Conservation (phyloP, 1,140 invertebrate genomes). For the Oreohelix idahoensis region DNA sequence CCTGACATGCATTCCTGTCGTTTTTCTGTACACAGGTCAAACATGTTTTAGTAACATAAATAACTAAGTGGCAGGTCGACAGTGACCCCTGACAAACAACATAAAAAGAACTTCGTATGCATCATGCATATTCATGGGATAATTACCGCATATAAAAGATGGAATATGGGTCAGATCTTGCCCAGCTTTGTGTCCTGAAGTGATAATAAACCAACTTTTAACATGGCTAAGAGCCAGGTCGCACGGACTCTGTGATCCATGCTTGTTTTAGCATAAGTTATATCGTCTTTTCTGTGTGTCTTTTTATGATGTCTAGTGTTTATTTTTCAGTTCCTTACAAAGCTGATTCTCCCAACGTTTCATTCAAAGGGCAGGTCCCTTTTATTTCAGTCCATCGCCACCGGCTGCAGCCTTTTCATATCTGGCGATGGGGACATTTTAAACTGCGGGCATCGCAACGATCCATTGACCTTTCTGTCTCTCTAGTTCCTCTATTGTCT, state of each 20-base stretch:
- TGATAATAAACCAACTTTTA: slow-evolving; percentile 1
- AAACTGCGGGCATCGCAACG: background rate
- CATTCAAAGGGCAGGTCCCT: background rate
- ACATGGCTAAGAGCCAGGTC: background rate
- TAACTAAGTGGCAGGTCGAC: background rate
- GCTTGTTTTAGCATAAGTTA: background rate
- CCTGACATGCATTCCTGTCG: too few relatives aligned
- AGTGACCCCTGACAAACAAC: background rate
- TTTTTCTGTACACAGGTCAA: background rate
- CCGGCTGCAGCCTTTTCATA: background rate
- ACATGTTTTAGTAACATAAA: background rate
- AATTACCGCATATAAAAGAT: background rate
- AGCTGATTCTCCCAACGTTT: background rate
- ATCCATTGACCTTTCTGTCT: background rate
- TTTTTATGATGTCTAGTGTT: background rate
- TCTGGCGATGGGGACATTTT: background rate
- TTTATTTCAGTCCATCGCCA: background rate
- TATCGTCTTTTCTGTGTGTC: background rate
- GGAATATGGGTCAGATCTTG: background rate
- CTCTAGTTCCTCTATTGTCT: background rate
- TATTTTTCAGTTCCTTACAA: background rate
- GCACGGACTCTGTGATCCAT: background rate
- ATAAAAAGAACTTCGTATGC: background rate
- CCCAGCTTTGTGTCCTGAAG: background rate
- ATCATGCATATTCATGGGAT: slow-evolving; percentile 6